Evolutionary conservation across 2,888 invertebrate genomes (phyloP), one percentile per base, ranked within the genome.

Genomic region (Nomada goodeniana): DNA sequence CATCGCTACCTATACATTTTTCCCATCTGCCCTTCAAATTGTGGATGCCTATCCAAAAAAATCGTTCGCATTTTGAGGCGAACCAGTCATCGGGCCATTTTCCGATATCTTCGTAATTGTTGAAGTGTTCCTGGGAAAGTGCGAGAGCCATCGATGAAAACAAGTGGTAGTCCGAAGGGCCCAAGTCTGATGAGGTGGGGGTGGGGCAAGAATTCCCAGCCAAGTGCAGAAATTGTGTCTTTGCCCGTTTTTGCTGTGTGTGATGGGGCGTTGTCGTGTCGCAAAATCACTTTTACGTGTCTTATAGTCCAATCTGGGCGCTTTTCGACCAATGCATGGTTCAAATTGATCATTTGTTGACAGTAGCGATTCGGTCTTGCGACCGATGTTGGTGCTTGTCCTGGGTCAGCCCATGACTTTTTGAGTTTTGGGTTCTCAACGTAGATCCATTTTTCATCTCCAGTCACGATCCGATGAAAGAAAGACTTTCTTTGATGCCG

Each of bases 71-170:
- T 71, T 77, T 65, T 44, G 71, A 23, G 36, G 26, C 29, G 42
- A 72, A 53, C 71, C 67, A 71, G 29, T 70, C 64, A 42, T 64
- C 23, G 60, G 71, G 50, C 76, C 70, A 65, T 65, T 76, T 64
- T 71, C n/a, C n/a, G 13, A 47, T 15, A 47, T 47, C 47, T 47
- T 47, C 47, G 47, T 47, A 47, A 47, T 47, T 47, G 10, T 47
- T 47, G 47, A 47, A 1, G 47, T 47, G 15, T 47, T 47, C 2
- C 47, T 47, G 47, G 47, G 47, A 47, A 47, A 47, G 47, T 47
- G 47, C 15, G 47, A 13, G 47, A 13, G 10, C 15, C 47, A 15
- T 47, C 47, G 15, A 47, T 47, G 47, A 47, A 47, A 47, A 47
- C 15, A 47, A 47, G 47, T 47, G 15, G 15, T 47, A 15, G 15